Evolutionary conservation across 2,888 invertebrate species (phyloP).

Genomic region (Macaria notata): DNA sequence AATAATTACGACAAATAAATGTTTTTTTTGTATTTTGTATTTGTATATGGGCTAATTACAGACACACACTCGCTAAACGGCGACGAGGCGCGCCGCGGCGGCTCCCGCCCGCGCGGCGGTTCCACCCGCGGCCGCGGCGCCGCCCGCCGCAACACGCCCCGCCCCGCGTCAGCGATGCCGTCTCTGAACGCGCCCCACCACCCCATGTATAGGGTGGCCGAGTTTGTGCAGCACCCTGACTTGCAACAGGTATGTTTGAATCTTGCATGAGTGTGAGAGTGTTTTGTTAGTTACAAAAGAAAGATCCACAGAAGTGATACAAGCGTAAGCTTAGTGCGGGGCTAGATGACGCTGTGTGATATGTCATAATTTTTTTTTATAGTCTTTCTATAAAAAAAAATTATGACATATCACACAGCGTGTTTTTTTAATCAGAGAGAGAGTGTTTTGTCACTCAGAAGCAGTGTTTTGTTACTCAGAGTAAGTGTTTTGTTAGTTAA

Average conservation of each 20-base stretch:
- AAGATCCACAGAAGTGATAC: too few relatives aligned
- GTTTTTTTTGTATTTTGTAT: too few relatives aligned
- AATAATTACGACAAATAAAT: too few relatives aligned
- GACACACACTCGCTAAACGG: conserved; percentile 75
- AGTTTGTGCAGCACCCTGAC: conserved; percentile 55
- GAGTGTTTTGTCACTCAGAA: too few relatives aligned
- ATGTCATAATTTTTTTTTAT: too few relatives aligned
- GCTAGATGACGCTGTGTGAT: too few relatives aligned
- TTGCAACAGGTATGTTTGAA: conserved; percentile 56
- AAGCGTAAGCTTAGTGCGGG: too few relatives aligned
- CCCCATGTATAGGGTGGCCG: conserved; percentile 52
- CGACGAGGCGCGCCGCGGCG: conserved; percentile 59
- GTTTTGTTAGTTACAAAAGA: background rate
- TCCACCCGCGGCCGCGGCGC: conserved; percentile 36
- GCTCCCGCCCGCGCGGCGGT: conserved; percentile 38
- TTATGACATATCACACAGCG: too few relatives aligned
- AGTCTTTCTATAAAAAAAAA: too few relatives aligned
- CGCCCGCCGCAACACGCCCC: conserved; percentile 46
- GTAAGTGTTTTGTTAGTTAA: too few relatives aligned
- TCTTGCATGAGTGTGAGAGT: background rate
- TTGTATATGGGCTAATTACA: conserved; percentile 33
- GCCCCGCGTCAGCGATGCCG: conserved; percentile 66
- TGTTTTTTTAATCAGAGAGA: too few relatives aligned
- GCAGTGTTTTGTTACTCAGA: too few relatives aligned
- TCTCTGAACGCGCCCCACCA: conserved; percentile 67